These are phyloP conservation scores for Bubo scandiacus DNA, from an alignment of 2,113 vertebrate genomes.

Conservation along the genomic window DNA sequence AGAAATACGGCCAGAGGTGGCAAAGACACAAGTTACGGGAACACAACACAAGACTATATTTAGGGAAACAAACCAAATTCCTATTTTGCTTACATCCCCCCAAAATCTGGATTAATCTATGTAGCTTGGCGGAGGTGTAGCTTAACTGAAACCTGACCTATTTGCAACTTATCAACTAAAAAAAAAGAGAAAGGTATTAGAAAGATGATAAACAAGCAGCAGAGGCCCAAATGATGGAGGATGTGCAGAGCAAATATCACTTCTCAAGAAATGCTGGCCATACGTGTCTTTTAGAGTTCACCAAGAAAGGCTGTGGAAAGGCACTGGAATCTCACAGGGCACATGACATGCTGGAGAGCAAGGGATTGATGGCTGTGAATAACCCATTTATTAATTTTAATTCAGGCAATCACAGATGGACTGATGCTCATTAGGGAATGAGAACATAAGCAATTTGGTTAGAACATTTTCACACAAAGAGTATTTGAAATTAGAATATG, in stretches of 20 bases:
- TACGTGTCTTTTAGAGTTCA: neutral
- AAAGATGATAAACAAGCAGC: neutral
- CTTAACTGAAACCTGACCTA: neutral
- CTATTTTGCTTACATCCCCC: neutral
- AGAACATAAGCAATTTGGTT: neutral
- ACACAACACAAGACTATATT: neutral
- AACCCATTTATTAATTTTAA: conserved; percentile 26
- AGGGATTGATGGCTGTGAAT: conserved; percentile 1
- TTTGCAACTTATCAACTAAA: neutral
- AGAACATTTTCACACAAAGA: conserved; percentile 31
- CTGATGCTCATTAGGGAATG: conserved; percentile 27
- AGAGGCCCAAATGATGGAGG: neutral
- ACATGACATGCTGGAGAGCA: neutral
- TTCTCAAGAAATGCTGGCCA: neutral
- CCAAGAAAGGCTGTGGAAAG: neutral
- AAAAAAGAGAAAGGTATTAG: neutral
- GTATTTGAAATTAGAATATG: neutral
- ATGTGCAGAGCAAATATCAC: neutral
- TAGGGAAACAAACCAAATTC: neutral
- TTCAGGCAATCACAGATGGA: conserved; percentile 42
- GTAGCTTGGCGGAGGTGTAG: neutral
- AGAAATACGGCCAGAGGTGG: neutral
- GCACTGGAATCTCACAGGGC: neutral
- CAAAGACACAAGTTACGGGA: neutral
- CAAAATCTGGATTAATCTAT: neutral